Conservation (phyloP, 92 coral and sea anemone species). For the Pocillopora grandis region DNA sequence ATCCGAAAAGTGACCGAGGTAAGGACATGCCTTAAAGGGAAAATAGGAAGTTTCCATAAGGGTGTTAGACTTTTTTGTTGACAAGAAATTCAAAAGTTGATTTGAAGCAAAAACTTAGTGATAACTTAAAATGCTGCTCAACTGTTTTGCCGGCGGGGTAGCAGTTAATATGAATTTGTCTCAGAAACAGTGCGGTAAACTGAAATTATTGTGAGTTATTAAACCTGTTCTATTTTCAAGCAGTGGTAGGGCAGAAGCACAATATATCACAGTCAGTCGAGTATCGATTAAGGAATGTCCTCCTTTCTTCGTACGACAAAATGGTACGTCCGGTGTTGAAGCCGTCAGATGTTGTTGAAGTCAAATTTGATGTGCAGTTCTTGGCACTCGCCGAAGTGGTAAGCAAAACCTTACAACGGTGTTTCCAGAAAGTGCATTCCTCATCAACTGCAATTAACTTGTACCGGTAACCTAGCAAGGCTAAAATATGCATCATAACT, state of each 20-base stretch:
- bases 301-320: slow-evolving; percentile 14
- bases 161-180: too few relatives aligned
- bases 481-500: not conserved
- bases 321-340: slow-evolving; percentile 55
- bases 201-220: too few relatives aligned
- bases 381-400: slow-evolving; percentile 53
- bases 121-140: too few relatives aligned
- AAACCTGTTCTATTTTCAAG: not conserved
- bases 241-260: slow-evolving; percentile 1
- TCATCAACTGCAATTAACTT: not conserved
- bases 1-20: too few relatives aligned
- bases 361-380: slow-evolving; percentile 48
- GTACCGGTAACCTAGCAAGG: too few relatives aligned
- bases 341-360: slow-evolving; percentile 32
- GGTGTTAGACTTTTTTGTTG: too few relatives aligned
- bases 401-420: not conserved
- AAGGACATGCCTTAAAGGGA: too few relatives aligned
- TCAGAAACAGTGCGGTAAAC: too few relatives aligned
- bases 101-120: too few relatives aligned
- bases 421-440: not conserved
- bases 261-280: slow-evolving; percentile 12
- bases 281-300: slow-evolving; percentile 1
- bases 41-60: too few relatives aligned
- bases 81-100: too few relatives aligned
- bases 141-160: too few relatives aligned